Percentiles rank a stretch among this genome's conserved stretches.
Conservation (phyloP, 2,797 vertebrate genomes). For the Chaunax sp. region DNA sequence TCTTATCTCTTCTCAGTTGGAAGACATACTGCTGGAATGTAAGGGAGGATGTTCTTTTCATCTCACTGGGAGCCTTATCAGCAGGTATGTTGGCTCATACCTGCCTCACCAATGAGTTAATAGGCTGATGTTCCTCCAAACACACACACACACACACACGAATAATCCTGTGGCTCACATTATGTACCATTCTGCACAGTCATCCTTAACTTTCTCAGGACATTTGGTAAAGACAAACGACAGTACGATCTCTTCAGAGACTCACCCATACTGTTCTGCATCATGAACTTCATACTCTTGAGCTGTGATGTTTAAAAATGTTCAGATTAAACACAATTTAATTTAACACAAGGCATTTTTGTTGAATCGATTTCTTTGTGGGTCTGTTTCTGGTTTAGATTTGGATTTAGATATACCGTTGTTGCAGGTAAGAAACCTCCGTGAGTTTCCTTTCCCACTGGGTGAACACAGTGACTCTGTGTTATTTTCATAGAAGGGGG, state of each 20-base stretch:
- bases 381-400: conserved; percentile 18
- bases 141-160: conserved; percentile 3
- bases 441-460: conserved; percentile 55
- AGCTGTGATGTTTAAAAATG: neutral
- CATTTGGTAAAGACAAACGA: neutral
- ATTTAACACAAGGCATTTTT: neutral
- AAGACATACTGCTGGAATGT: conserved; percentile 43
- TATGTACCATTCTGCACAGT: neutral
- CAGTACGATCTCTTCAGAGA: neutral
- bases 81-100: conserved; percentile 22
- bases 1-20: conserved; percentile 9
- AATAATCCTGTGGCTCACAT: too few species aligned
- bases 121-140: neutral
- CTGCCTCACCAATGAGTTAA: conserved; percentile 34
- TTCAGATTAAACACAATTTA: neutral
- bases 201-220: neutral
- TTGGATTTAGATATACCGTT: conserved; percentile 28
- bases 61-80: conserved; percentile 27
- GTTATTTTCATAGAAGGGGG: conserved; percentile 31
- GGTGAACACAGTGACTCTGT: conserved; percentile 60
- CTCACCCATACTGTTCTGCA: neutral
- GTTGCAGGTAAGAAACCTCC: conserved; percentile 32
- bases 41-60: conserved; percentile 47
- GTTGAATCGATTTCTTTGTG: neutral
- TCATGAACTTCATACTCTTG: neutral